phyloP scores from a whole-genome alignment of 2,888 invertebrate species.

The Gryllus longicercus region DNA sequence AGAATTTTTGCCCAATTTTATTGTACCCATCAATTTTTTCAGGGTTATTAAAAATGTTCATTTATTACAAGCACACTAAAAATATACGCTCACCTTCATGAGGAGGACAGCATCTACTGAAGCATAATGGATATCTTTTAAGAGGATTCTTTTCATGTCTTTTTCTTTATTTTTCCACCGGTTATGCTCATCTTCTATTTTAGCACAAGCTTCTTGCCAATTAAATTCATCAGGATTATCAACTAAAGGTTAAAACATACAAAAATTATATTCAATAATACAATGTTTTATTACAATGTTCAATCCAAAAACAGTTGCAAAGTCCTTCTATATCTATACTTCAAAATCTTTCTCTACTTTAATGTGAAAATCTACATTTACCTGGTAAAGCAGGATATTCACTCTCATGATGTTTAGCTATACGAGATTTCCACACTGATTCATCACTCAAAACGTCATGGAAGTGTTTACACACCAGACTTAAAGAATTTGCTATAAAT shows the following conservation, averaged over 20 bases:
- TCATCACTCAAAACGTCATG: slow-evolving; percentile 55
- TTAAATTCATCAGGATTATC: slow-evolving; percentile 30
- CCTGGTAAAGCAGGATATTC: slow-evolving; percentile 34
- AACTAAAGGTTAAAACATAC: neutral
- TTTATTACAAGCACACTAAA: neutral
- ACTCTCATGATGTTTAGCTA: slow-evolving; percentile 27
- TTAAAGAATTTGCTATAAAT: slow-evolving; percentile 53
- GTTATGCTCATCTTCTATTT: slow-evolving; percentile 56
- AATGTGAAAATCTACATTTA: neutral
- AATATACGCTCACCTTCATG: slow-evolving; percentile 50
- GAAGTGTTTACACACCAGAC: slow-evolving; percentile 57
- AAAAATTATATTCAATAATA: neutral
- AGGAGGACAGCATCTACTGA: slow-evolving; percentile 58
- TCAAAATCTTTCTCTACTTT: neutral
- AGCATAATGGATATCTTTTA: slow-evolving; percentile 55
- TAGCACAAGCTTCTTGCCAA: slow-evolving; percentile 53
- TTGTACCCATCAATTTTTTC: neutral
- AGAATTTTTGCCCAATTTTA: too few species aligned
- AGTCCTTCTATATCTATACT: too few species aligned
- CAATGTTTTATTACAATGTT: too few species aligned
- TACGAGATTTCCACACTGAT: slow-evolving; percentile 53
- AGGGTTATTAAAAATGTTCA: neutral
- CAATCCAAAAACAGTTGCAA: too few species aligned
- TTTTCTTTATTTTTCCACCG: slow-evolving; percentile 40
- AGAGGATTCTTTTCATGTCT: slow-evolving; percentile 24